Base-by-base conservation (phyloP, 1,140 invertebrate species). In the Danaus melanippus region DNA sequence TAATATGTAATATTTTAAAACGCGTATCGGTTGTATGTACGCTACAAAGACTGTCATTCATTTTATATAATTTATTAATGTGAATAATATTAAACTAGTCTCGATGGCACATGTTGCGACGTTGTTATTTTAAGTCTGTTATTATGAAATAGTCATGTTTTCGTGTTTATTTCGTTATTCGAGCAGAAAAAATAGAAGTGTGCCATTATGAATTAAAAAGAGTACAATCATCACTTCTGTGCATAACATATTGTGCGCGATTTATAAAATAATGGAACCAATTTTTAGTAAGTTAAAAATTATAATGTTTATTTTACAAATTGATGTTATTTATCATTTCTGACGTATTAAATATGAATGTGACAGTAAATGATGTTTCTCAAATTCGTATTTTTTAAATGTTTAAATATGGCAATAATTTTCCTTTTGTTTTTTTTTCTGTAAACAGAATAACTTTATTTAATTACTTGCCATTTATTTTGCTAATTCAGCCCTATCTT, bases 61-160 rank as follows among this genome's bases (percentile, higher is more conserved):
- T 53, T 75, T 69, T 67, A 60, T 77, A 71, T 76, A 79, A 65
- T 78, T 80, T 80, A 82, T 83, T 78, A 70, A 74, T 77, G 71
- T 60, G 66, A 66, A 72, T 65, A 71, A 69, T 64, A 66, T 76
- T 66, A 66, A 64, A 66, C 79, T 82, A 82, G 79, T 82, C 79
- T 70, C 61, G 64, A 58, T 60, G 64, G 49, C 49, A 55, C 45
- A 55, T 32, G 48, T 55, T 45, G 12, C 42, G n/a, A 11, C 17
- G 50, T 44, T 49, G 11, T 11, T 48, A 53, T 51, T 12, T 56
- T 48, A 42, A 57, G 10, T 51, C 41, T 51, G 46, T 50, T 15
- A 50, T 42, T 42, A 8, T 46, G 21, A 32, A 32, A 32, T 32
- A 32, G 21, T 32, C 50, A 45, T 17, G 43, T 43, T 49, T 55